Evolutionary conservation across 1,140 invertebrate genomes (phyloP), one percentile per base, ranked within the genome.

Genomic region (Ooceraea biroi): DNA sequence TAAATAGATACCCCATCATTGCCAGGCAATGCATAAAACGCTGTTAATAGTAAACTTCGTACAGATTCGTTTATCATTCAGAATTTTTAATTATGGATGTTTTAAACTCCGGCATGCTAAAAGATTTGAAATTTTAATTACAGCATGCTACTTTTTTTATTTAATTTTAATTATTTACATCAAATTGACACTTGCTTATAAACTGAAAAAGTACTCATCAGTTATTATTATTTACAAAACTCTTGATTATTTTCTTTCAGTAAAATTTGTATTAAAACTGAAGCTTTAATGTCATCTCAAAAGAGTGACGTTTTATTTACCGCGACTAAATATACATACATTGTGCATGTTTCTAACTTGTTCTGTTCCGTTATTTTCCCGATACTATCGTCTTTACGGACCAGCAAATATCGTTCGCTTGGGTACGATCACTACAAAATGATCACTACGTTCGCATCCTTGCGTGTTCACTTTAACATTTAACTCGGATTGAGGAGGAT

Each of bases 401-500:
- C 12, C 3, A 25, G 30, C 14, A 65, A 65, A 77, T 52, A 22
- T n/a, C 27, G 19, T 57, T 12, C 5, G 14, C 1, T 46, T 14
- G 60, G 58, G 48, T 60, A 46, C 22, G 25, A 74, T 44, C 19
- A 77, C n/a, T n/a, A n/a, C n/a, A n/a, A n/a, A n/a, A n/a, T n/a
- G n/a, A n/a, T n/a, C n/a, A n/a, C n/a, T n/a, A n/a, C n/a, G n/a
- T n/a, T 17, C 46, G 25, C 19, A 36, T 52, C 36, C 10, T 5
- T 68, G 57, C 48, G 74, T 68, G 71, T 86, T 72, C 55, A 46
- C 61, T 69, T 52, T 55, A 50, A 48, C 44, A 76, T 85, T 74
- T 86, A 86, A 86, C 71, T 83, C 57, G 61, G 57, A 73, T 55
- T 65, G 55, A 22, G 69, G 50, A 83, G 57, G 44, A 76, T 86